Conservation (phyloP, 2,113 vertebrate species). For the Zosterops pallidus region DNA sequence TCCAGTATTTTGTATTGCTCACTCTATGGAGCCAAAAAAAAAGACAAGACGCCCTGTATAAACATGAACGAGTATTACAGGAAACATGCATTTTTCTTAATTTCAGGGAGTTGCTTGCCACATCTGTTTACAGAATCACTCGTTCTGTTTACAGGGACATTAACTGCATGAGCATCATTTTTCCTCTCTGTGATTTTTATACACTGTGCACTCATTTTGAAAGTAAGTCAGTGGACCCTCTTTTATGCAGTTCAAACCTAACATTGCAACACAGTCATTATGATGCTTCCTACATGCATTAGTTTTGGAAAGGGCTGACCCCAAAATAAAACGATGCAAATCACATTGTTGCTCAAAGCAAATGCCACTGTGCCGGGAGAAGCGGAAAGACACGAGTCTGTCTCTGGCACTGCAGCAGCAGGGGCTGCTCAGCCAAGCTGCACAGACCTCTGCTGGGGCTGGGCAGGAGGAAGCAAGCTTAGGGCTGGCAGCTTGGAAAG, state of each 20-base stretch:
- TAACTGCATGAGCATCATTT: constrained; percentile 32
- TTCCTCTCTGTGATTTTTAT: constrained; percentile 44
- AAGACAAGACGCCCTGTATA: neutral
- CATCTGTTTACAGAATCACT: constrained; percentile 55
- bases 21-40: constrained; percentile 17
- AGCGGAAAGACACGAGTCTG: accelerated
- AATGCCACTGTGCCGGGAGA: neutral
- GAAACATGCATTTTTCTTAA: constrained; percentile 38
- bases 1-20: constrained; percentile 39
- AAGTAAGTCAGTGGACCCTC: constrained; percentile 34
- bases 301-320: neutral
- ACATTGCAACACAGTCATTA: neutral
- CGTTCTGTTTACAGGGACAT: constrained; percentile 58
- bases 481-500: neutral
- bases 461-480: neutral
- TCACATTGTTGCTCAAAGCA: accelerated
- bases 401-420: neutral
- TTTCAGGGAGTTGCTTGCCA: constrained; percentile 38
- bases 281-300: neutral
- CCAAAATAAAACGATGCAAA: constrained; percentile 7
- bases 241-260: neutral
- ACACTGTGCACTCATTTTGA: constrained; percentile 32
- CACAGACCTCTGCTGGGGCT: neutral
- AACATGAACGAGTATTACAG: constrained; percentile 53
- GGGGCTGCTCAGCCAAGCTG: neutral